Percentiles rank a stretch among this genome's conserved stretches.
phyloP scores from a whole-genome alignment of 64 coral and sea anemone species.

The Hydrozoanthus tunicans region DNA sequence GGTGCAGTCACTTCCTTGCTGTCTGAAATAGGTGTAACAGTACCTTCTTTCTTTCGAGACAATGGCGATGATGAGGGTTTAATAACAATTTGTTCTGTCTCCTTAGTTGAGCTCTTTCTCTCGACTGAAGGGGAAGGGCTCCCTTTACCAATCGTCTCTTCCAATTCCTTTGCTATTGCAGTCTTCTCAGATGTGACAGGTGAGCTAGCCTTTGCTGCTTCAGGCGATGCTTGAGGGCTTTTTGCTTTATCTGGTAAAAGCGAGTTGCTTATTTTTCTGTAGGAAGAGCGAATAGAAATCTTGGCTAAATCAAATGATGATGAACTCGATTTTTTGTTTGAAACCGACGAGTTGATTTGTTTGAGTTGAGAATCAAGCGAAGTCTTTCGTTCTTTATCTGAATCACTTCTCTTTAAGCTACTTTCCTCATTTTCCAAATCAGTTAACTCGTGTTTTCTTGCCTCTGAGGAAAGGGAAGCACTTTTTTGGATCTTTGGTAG shows the following conservation, averaged over 20 bases:
- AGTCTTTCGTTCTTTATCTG: neutral
- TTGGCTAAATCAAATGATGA: constrained; percentile 38
- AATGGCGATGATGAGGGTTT: constrained; percentile 11
- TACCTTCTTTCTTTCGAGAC: constrained; percentile 5
- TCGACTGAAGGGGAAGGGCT: neutral
- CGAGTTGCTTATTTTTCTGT: constrained; percentile 60
- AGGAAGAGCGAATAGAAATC: constrained; percentile 40
- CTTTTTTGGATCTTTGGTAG: neutral
- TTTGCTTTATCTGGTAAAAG: constrained; percentile 51
- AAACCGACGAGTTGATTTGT: neutral
- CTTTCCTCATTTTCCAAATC: neutral
- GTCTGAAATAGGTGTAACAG: neutral
- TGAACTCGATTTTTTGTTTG: constrained; percentile 18
- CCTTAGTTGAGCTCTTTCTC: constrained; percentile 21
- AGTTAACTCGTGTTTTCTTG: neutral
- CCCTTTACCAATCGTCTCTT: constrained; percentile 31
- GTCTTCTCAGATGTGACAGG: constrained; percentile 27
- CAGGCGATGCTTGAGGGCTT: constrained; percentile 9
- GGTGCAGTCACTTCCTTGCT: constrained; percentile 1
- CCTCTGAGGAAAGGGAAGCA: constrained; percentile 1
- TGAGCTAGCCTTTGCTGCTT: neutral
- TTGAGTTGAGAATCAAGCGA: neutral
- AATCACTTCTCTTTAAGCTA: neutral
- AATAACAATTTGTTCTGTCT: neutral
- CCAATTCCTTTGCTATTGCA: constrained; percentile 42